These are phyloP conservation scores for Heliconius hortense DNA, from an alignment of 2,888 invertebrate species.

Conservation along the genomic window DNA sequence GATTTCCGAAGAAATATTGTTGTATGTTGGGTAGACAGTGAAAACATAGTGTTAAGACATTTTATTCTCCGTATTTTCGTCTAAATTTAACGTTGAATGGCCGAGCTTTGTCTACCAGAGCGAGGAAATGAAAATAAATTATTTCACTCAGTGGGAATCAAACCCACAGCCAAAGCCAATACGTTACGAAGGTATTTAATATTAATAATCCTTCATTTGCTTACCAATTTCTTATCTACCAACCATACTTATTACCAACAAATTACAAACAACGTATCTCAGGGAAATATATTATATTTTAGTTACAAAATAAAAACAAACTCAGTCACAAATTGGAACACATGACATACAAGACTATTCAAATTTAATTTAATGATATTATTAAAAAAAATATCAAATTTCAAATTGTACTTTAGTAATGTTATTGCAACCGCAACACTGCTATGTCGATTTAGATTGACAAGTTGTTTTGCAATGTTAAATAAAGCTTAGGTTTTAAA, in stretches of 20 bases:
- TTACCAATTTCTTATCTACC: background rate
- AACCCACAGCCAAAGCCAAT: background rate
- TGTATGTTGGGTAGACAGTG: no score
- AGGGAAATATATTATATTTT: background rate
- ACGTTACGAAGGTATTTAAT: background rate
- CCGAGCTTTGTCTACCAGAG: background rate
- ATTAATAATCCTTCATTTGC: background rate
- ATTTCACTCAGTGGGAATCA: background rate
- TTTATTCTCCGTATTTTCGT: no score
- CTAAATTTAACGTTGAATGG: background rate
- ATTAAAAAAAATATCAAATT: slow-evolving; percentile 8
- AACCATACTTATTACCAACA: background rate
- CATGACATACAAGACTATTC: background rate
- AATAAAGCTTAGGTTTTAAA: background rate
- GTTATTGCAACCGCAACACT: background rate
- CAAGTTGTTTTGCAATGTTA: background rate
- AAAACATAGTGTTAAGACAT: no score
- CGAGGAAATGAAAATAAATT: background rate
- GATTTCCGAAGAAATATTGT: no score
- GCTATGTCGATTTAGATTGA: slow-evolving; percentile 5
- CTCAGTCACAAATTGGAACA: background rate
- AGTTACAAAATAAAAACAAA: background rate
- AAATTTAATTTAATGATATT: background rate
- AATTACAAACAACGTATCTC: background rate
- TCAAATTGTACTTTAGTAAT: slow-evolving; percentile 13